phyloP scores from a whole-genome alignment of 1,140 invertebrate species.

The Megalonaias nervosa region DNA sequence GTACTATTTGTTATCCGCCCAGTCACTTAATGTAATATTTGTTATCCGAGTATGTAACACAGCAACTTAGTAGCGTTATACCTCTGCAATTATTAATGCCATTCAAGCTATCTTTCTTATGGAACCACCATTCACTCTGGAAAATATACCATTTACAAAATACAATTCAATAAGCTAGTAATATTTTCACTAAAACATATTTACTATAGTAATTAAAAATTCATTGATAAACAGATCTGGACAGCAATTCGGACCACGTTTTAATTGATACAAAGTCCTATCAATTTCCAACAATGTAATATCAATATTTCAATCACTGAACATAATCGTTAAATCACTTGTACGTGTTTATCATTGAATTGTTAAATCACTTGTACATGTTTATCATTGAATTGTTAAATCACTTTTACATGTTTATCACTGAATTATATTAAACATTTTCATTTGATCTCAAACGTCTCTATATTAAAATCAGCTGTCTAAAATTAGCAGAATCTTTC shows the following conservation, averaged over 20 bases:
- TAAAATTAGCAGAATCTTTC: slow-evolving; percentile 4
- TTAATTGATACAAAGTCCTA: not conserved
- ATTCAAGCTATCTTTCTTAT: slow-evolving; percentile 5
- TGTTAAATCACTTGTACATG: not conserved
- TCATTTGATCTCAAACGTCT: slow-evolving; percentile 9
- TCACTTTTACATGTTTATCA: too few relatives aligned
- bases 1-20: slow-evolving; percentile 7
- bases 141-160: not conserved
- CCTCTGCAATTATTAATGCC: slow-evolving; percentile 4
- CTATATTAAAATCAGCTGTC: not conserved
- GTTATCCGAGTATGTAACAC: slow-evolving; percentile 1
- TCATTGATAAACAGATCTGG: slow-evolving; percentile 13
- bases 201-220: slow-evolving; percentile 9
- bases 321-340: slow-evolving; percentile 16
- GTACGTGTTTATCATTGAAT: not conserved
- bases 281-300: slow-evolving; percentile 1
- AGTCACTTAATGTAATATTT: slow-evolving; percentile 20
- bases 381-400: too few relatives aligned
- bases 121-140: slow-evolving; percentile 1
- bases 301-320: not conserved
- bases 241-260: not conserved
- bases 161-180: not conserved
- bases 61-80: not conserved
- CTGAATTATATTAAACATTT: too few relatives aligned
- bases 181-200: not conserved